Base-by-base conservation (phyloP, 2,113 vertebrate genomes). In the Grantiella picta region DNA sequence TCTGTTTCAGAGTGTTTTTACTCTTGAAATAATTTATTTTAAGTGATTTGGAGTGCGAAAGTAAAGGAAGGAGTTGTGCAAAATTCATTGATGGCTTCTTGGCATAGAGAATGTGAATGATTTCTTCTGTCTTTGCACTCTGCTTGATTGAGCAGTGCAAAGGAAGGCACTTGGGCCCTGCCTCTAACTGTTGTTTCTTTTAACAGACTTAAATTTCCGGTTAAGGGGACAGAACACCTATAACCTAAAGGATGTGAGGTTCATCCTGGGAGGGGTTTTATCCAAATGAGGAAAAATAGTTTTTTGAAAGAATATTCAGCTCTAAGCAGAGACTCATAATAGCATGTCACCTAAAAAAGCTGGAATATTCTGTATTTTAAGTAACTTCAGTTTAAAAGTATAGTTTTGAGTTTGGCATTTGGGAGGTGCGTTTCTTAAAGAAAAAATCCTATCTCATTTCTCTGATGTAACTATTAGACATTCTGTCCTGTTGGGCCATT, bases 31-130 rank as follows among this genome's bases (percentile, higher is more conserved):
- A 75, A 13, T 84, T 86, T 56, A 28, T 61, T 28, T 80, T 75
- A 57, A 82, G 54, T 78, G 45, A 17, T 86, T 84, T 57, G 57
- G 45, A 66, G 60, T 86, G 17, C 57, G 36, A 77, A 22, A 45
- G 45, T 61, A 25, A 72, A 93, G 76, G 71, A 82, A 73, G 59
- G 78, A 59, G 72, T 60, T 66, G 42, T 64, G 60, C 85, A 83
- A 77, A 95, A 85, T 77, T 35, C 33, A 52, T 77, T 40, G 53
- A n/a, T 90, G 52, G 33, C n/a, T 90, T 81, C 76, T 90, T 92
- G 71, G 47, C 60, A 23, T 12, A 49, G 47, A 78, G 44, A 80
- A 31, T 0, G 0, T 28, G 19, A 88, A 54, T 17, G 16, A n/a
- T 83, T 85, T 82, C 54, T 81, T 71, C n/a, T 44, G 23, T 45